Base-by-base conservation (phyloP, 2,797 vertebrate species). In the Pipistrellus pygmaeus region DNA sequence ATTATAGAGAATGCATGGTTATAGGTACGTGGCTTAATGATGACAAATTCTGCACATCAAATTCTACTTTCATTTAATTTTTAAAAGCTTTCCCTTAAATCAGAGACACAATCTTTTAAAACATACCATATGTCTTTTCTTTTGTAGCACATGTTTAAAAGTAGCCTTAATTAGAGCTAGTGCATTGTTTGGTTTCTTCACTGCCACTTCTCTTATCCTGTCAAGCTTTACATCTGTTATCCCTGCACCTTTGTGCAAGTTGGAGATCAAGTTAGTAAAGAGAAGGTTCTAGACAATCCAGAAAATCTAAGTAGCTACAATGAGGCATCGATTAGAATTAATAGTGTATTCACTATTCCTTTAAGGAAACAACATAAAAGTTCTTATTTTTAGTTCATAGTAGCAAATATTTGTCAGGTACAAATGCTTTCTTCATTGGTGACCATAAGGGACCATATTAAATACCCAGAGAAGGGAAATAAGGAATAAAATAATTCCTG, bases 1-100 rank as follows among this genome's bases (percentile, higher is more conserved):
- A 90, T 94, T 97, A 88, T 38, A 90, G 96, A 96, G 98, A 97
- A 82, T 3, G 77, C 95, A 95, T 75, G 87, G 96, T 60, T 91
- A 96, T 51, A 97, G 93, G 96, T 97, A 96, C 94, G 97, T 91
- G 97, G 82, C 87, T 94, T 95, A 95, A 91, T 85, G 62, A 95
- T 97, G 95, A 96, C 87, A 97, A 60, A 91, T n/a, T 8, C 17
- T 93, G 81, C 76, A 71, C 95, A 92, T 77, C 69, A 81, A 53
- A 94, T 94, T 87, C 51, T 91, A 73, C 71, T 95, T 96, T 96
- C 71, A 64, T 72, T 87, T 1, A 66, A 5, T 84, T 80, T 95
- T 64, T 73, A 44, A 78, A 64, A 95, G 92, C 44, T 91, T 95
- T 92, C 72, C 75, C 87, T 86, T 92, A 85, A 95, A 95, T 95